These are phyloP conservation scores for Diaperis boleti DNA, from an alignment of 2,888 invertebrate genomes.

Conservation along the genomic window DNA sequence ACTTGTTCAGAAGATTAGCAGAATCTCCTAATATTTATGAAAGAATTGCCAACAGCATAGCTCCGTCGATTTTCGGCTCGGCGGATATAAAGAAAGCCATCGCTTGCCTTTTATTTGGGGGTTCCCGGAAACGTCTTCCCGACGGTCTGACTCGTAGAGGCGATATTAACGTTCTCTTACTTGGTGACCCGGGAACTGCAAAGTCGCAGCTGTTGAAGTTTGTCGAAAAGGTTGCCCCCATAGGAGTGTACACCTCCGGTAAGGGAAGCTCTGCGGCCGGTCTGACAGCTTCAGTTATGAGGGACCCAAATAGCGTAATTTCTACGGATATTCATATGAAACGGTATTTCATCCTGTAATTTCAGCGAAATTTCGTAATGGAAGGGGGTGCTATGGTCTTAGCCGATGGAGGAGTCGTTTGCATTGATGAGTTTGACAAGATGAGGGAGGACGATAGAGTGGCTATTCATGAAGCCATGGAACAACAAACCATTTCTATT, in stretches of 20 bases:
- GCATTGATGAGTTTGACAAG: slow-evolving; percentile 99
- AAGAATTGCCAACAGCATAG: slow-evolving; percentile 88
- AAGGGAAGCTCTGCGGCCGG: slow-evolving; percentile 99
- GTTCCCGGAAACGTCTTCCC: slow-evolving; percentile 87
- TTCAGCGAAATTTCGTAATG: slow-evolving; percentile 93
- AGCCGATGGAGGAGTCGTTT: slow-evolving; percentile 99
- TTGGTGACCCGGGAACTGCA: slow-evolving; percentile 99
- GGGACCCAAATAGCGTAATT: slow-evolving; percentile 92
- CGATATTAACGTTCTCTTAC: slow-evolving; percentile 93
- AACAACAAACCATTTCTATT: slow-evolving; percentile 99
- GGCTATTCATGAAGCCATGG: slow-evolving; percentile 99
- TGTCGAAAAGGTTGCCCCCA: slow-evolving; percentile 93
- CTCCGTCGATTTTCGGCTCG: slow-evolving; percentile 97
- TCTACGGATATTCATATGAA: not conserved
- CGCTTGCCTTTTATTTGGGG: slow-evolving; percentile 94
- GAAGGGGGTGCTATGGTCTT: slow-evolving; percentile 99
- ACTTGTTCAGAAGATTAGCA: slow-evolving; percentile 86
- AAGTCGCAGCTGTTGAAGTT: slow-evolving; percentile 98
- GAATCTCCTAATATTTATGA: slow-evolving; percentile 90
- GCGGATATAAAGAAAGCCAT: slow-evolving; percentile 97
- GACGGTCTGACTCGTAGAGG: slow-evolving; percentile 96
- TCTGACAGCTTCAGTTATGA: slow-evolving; percentile 95
- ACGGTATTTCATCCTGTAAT: slow-evolving; percentile 40
- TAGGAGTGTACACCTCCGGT: slow-evolving; percentile 98
- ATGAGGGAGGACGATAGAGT: slow-evolving; percentile 99